Percentiles rank a stretch among this genome's conserved stretches.
These are phyloP conservation scores for Tetramorium bicarinatum DNA, from an alignment of 2,888 invertebrate genomes.

Conservation along the genomic window DNA sequence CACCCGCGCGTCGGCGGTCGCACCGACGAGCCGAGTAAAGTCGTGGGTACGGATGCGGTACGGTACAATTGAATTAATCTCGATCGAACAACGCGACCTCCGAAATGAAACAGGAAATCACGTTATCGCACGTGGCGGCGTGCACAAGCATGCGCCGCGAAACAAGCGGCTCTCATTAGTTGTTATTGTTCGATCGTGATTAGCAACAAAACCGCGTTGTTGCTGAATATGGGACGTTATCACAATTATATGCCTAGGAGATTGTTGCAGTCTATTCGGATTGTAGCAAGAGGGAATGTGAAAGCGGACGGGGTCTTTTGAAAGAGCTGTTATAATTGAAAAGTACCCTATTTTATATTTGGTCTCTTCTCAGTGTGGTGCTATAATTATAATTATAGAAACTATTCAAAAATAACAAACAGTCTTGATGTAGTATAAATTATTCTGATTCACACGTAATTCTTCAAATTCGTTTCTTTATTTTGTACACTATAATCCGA, in stretches of 20 bases:
- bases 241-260: slow-evolving; percentile 42
- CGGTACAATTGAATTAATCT: slow-evolving; percentile 76
- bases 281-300: too few relatives aligned
- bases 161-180: slow-evolving; percentile 69
- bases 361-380: too few relatives aligned
- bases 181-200: slow-evolving; percentile 63
- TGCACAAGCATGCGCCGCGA: slow-evolving; percentile 53
- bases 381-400: slow-evolving; percentile 4
- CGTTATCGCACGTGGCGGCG: slow-evolving; percentile 66
- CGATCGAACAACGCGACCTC: slow-evolving; percentile 73
- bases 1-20: slow-evolving; percentile 41
- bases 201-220: slow-evolving; percentile 47
- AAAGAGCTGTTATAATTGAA: slow-evolving; percentile 9
- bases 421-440: background rate
- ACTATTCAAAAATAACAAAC: background rate
- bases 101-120: slow-evolving; percentile 75
- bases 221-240: slow-evolving; percentile 47
- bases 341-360: background rate
- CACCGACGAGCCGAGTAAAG: slow-evolving; percentile 62
- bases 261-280: slow-evolving; percentile 26
- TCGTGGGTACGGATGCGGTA: slow-evolving; percentile 70
- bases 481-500: background rate
- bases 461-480: background rate
- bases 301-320: background rate
- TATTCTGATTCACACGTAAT: background rate